A percentile compares a stretch with the other conserved stretches of the same genome.
Conservation (phyloP, 23 tunicate species). For the Trididemnum clinides region DNA sequence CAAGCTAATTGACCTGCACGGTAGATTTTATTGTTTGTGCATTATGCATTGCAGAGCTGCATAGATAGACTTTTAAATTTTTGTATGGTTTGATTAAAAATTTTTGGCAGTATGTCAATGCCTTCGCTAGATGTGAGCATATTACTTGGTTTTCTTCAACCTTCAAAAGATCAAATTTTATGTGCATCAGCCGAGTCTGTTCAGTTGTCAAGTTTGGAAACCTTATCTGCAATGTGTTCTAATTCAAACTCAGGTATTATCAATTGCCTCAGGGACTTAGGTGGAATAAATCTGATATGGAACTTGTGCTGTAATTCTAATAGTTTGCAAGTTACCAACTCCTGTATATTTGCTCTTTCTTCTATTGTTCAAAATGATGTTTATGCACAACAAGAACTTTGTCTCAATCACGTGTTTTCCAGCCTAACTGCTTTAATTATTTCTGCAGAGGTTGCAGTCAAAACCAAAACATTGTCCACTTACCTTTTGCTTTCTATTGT, state of each 20-base stretch:
- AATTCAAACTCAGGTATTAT: neutral
- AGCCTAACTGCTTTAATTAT: neutral
- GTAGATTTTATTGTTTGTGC: too few species aligned
- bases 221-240: conserved; percentile 8
- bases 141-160: conserved; percentile 7
- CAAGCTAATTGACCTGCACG: too few species aligned
- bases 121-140: neutral
- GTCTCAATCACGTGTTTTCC: neutral
- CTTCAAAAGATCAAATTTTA: neutral
- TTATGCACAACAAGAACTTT: conserved; percentile 37
- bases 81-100: too few species aligned
- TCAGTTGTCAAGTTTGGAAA: conserved; percentile 23
- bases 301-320: conserved; percentile 12
- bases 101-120: neutral
- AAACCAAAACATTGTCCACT: conserved; percentile 14
- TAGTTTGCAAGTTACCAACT: neutral
- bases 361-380: conserved; percentile 9
- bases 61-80: too few species aligned
- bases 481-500: conserved; percentile 25
- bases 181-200: neutral
- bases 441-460: neutral
- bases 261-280: neutral
- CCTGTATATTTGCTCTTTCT: conserved; percentile 12
- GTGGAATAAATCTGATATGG: conserved; percentile 20
- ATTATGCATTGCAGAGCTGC: too few species aligned